A percentile compares a stretch with the other conserved stretches of the same genome.
These are phyloP conservation scores for Chrysomela aeneicollis DNA, from an alignment of 2,888 invertebrate species.

Conservation along the genomic window DNA sequence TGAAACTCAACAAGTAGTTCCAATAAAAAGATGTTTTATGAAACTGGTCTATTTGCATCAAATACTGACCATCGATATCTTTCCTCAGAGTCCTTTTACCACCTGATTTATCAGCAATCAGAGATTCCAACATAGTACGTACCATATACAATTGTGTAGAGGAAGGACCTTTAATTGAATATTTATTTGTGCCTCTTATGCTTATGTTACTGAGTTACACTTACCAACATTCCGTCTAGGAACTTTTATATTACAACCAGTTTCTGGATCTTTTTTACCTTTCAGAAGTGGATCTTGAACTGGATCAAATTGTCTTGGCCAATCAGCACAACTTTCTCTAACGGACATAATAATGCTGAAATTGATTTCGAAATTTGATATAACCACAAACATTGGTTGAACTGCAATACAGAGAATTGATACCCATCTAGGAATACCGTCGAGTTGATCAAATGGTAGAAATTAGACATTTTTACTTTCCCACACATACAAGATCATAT, in stretches of 20 bases:
- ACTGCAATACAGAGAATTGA: too few relatives aligned
- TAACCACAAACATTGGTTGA: not conserved
- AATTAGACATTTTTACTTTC: too few relatives aligned
- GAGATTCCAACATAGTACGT: constrained; percentile 95
- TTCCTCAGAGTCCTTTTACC: constrained; percentile 94
- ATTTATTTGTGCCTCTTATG: constrained; percentile 11
- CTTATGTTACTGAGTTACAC: constrained; percentile 50
- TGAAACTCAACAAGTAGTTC: constrained; percentile 92
- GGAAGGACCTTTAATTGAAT: constrained; percentile 72
- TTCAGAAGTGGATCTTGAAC: constrained; percentile 90
- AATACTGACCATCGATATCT: constrained; percentile 93
- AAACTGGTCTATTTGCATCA: constrained; percentile 93
- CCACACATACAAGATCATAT: too few relatives aligned
- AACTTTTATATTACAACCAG: constrained; percentile 90
- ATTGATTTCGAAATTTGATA: constrained; percentile 22
- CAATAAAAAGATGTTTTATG: constrained; percentile 97
- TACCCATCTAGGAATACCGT: too few relatives aligned
- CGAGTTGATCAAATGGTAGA: too few relatives aligned
- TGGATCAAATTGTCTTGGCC: constrained; percentile 91
- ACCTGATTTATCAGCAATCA: constrained; percentile 97
- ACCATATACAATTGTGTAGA: constrained; percentile 98
- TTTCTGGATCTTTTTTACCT: constrained; percentile 93
- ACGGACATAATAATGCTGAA: constrained; percentile 94
- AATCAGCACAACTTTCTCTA: constrained; percentile 96
- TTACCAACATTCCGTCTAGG: constrained; percentile 91